Base-by-base conservation (phyloP, 2,797 vertebrate genomes). In the Xenopus petersii region DNA sequence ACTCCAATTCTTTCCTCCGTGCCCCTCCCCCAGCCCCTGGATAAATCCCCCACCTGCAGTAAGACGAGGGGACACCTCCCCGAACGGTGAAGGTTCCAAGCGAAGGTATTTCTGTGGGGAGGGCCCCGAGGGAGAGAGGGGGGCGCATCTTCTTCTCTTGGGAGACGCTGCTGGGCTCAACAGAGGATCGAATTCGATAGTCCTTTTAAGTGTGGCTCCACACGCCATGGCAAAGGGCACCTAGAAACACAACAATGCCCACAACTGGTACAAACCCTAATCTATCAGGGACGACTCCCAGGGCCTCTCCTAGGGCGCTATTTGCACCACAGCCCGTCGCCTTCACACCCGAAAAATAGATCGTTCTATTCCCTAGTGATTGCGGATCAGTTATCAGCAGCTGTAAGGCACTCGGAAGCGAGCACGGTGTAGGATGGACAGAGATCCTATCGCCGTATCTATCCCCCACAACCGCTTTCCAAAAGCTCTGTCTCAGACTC, bases 21-120 rank as follows among this genome's bases (percentile, higher is more conserved):
- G 16, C 54, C 54, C 54, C 54, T 56, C 7, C 26, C 26, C 26
- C 26, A 30, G 26, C 4, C 33, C 55, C 46, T 48, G 33, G 21
- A 46, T 26, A 13, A 2, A 17, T 58, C 7, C 71, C 86, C 86
- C 81, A 96, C 96, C 96, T 90, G 96, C 93, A 58, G 94, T 95
- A 77, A 96, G 93, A 80, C 93, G 91, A 72, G 95, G 93, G 64
- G 95, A 95, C 83, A 96, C 94, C 79, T 95, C 92, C 76, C 94
- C 94, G 82, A 97, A 98, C 3, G 96, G 95, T 33, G 96, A 96
- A 1, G 95, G 95, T 83, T 96, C 94, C 94, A 96, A 90, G 13
- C 94, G 93, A 82, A 96, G 89, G 84, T 97, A 97, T 80, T 97
- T 97, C 90, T 95, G 95, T 63, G 96, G 95, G 33, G 96, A 97